Evolutionary conservation across 2,113 vertebrate genomes (phyloP), one percentile per base, ranked within the genome.

Genomic region (Myodes glareolus): DNA sequence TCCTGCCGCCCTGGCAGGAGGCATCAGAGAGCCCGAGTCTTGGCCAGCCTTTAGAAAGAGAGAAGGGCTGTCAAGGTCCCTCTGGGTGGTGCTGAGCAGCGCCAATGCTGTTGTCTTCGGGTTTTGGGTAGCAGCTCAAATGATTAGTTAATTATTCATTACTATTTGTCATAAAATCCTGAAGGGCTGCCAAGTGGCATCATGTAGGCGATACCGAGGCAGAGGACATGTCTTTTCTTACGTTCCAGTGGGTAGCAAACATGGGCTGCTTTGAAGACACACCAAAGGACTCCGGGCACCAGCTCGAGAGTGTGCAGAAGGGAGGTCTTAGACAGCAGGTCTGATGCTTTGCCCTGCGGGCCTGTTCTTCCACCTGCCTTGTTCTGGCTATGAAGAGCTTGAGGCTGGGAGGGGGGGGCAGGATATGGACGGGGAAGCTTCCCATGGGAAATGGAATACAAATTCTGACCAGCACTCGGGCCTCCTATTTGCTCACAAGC

Each of bases 141-240:
- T 96, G 96, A 96, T 97, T 93, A 96, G 96, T 98, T 98, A 97
- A 98, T 98, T 98, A 98, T 98, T 97, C 96, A 98, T 96, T 97
- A 90, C 93, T 92, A 90, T 97, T 97, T 98, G 93, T 98, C 98
- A 98, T 96, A 98, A 97, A 97, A 90, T 92, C 96, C 95, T 95
- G 97, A 97, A 94, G 91, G 91, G 50, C 96, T 98, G 98, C 97
- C 98, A 98, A 97, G 89, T 77, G 96, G 86, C 95, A 95, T 91
- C 91, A 91, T 31, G 96, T 33, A 0, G 95, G 91, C 95, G 55
- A 50, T 31, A n/a, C 70, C 19, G 45, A 96, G 92, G 95, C 96
- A 89, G 86, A 86, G 73, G 88, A 95, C 47, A 4, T 67, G 91
- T 95, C 97, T 96, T 90, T 87, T 90, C 96, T 80, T 94, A 91